Conservation (phyloP, 1,140 invertebrate species). For the Hyposmocoma kahamanoa region DNA sequence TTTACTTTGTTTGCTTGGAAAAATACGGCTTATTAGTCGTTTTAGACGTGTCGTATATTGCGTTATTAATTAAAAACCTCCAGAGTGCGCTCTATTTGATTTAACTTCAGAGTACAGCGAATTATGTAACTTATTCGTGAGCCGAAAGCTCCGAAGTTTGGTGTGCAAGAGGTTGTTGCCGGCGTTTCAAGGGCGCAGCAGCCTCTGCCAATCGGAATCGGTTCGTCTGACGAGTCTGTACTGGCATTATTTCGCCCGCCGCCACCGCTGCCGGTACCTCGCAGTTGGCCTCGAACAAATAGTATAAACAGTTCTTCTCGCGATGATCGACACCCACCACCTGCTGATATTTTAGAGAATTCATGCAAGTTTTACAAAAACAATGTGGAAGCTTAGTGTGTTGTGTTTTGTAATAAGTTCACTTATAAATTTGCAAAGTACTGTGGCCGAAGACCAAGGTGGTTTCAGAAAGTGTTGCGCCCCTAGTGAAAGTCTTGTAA, state of each 20-base stretch:
- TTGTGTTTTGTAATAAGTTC: slow-evolving; percentile 24
- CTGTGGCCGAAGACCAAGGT: slow-evolving; percentile 15
- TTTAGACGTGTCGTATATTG: too few relatives aligned
- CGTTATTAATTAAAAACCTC: too few relatives aligned
- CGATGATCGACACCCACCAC: slow-evolving; percentile 41
- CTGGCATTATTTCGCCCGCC: slow-evolving; percentile 45
- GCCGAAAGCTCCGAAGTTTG: neutral
- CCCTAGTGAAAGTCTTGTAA: slow-evolving; percentile 36
- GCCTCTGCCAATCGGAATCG: slow-evolving; percentile 28
- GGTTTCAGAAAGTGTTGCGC: slow-evolving; percentile 55
- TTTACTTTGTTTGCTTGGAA: too few relatives aligned
- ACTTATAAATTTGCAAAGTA: slow-evolving; percentile 15
- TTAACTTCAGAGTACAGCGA: too few relatives aligned
- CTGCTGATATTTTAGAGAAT: slow-evolving; percentile 25
- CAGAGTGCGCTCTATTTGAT: slow-evolving; percentile 10
- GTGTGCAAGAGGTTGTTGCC: slow-evolving; percentile 17
- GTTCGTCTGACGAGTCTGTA: slow-evolving; percentile 13
- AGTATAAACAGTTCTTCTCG: slow-evolving; percentile 48
- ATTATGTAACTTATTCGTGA: too few relatives aligned
- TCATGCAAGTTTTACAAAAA: slow-evolving; percentile 6
- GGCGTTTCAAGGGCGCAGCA: slow-evolving; percentile 48
- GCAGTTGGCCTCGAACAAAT: slow-evolving; percentile 14
- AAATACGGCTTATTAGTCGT: too few relatives aligned
- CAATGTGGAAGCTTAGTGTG: slow-evolving; percentile 37
- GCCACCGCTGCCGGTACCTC: slow-evolving; percentile 32